Conservation (phyloP, 2,797 vertebrate species). For the Schizopygopsis pylzovi region DNA sequence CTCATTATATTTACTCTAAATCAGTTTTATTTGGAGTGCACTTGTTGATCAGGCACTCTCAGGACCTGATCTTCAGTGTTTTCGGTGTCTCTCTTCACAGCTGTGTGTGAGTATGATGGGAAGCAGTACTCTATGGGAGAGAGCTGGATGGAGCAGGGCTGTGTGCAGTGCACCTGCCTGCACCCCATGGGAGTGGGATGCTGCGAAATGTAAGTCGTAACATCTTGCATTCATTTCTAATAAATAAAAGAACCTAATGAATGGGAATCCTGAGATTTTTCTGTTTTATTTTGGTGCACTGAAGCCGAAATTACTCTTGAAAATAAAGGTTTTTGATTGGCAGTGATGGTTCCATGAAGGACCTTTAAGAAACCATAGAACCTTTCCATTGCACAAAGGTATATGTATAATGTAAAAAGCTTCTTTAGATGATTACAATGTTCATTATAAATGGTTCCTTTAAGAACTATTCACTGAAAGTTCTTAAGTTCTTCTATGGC, state of each 20-base stretch:
- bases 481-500: not conserved
- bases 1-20: not conserved
- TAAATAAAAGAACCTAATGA: not conserved
- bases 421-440: not conserved
- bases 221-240: not conserved
- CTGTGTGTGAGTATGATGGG: conserved; percentile 83
- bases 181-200: conserved; percentile 91
- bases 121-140: conserved; percentile 86
- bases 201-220: conserved; percentile 86
- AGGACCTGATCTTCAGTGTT: not conserved
- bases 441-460: not conserved
- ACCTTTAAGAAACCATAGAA: not conserved
- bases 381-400: not conserved
- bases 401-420: not conserved
- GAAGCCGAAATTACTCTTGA: not conserved
- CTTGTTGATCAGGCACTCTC: not conserved
- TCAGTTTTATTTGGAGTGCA: conserved; percentile 2
- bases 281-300: not conserved
- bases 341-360: not conserved
- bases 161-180: conserved; percentile 93
- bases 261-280: not conserved
- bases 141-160: conserved; percentile 88
- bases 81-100: conserved; percentile 67
- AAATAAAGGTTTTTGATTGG: not conserved
- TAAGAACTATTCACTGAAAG: not conserved